These are phyloP conservation scores for Trachelus troglodyta DNA, from an alignment of 2,888 invertebrate species.

Conservation along the genomic window DNA sequence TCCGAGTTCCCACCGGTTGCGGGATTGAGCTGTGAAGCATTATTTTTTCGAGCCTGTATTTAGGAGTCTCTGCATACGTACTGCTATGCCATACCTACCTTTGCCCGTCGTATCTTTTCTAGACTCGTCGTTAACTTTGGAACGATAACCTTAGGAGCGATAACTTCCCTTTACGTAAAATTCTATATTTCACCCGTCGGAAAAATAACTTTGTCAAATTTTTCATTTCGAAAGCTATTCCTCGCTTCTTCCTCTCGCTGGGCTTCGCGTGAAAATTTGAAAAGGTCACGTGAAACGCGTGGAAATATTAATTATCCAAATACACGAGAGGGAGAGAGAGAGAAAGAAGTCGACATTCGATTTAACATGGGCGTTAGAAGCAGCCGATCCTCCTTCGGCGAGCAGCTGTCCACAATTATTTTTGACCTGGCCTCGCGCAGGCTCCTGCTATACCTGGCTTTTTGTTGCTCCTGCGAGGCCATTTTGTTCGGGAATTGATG, in stretches of 20 bases:
- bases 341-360: not conserved
- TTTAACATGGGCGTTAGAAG: no score
- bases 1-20: no score
- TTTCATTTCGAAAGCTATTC: no score
- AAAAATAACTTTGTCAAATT: no score
- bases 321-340: constrained; percentile 24
- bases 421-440: constrained; percentile 6
- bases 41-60: no score
- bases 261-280: no score
- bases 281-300: constrained; percentile 3
- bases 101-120: not conserved
- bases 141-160: not conserved
- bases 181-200: no score
- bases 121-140: not conserved
- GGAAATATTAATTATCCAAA: constrained; percentile 48
- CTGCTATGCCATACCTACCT: no score
- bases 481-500: constrained; percentile 58
- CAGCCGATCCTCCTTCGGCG: no score
- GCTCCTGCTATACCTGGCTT: constrained; percentile 40
- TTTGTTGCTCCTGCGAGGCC: constrained; percentile 39
- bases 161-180: not conserved
- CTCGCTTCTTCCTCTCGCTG: no score
- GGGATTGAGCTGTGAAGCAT: no score
- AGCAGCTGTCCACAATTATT: constrained; percentile 10
- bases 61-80: no score